These are phyloP conservation scores for Idaea aversata DNA, from an alignment of 2,888 invertebrate genomes.

Conservation along the genomic window DNA sequence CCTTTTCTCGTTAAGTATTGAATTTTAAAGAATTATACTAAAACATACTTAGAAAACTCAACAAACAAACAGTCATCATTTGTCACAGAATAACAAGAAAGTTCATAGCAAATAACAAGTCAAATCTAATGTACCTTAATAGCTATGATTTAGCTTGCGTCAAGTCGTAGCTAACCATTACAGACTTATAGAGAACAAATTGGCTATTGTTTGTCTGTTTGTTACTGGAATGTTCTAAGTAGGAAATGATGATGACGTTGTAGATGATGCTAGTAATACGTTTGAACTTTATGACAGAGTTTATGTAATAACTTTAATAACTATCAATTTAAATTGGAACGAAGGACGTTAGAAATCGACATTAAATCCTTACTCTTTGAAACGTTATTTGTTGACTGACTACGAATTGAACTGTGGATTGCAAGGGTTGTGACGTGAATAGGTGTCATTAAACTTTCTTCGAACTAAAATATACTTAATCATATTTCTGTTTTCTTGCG, in stretches of 20 bases:
- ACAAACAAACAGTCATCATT: not conserved
- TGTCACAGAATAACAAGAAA: not conserved
- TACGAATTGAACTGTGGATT: too few species aligned
- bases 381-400: too few species aligned
- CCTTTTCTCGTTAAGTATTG: too few species aligned
- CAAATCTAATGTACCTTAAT: not conserved
- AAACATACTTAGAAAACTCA: not conserved
- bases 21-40: not conserved
- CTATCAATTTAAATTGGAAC: too few species aligned
- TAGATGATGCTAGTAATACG: not conserved
- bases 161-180: not conserved
- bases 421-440: too few species aligned
- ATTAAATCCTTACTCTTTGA: too few species aligned
- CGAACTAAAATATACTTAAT: too few species aligned
- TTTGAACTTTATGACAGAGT: not conserved
- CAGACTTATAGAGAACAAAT: conserved; percentile 6
- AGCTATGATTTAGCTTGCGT: not conserved
- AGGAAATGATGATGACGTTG: not conserved
- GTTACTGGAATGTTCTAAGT: conserved; percentile 11
- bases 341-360: too few species aligned
- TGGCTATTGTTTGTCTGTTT: conserved; percentile 13
- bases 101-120: not conserved
- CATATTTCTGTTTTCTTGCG: too few species aligned
- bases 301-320: not conserved
- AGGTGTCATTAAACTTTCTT: too few species aligned